Conservation (phyloP, 2,797 vertebrate genomes). For the Gymnothorax javanicus region DNA sequence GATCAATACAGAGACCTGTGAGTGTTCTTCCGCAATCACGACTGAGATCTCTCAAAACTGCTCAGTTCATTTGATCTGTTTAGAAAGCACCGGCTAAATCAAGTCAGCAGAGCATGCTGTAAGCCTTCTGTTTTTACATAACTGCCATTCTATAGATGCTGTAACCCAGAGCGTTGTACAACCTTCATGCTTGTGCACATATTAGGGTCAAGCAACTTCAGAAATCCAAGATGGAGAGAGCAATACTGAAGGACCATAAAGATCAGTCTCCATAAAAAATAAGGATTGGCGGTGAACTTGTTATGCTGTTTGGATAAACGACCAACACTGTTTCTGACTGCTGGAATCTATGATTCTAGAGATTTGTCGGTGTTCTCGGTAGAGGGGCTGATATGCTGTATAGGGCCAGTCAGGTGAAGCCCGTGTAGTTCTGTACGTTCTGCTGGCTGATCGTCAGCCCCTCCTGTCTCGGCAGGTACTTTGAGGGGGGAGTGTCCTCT, state of each 20-base stretch:
- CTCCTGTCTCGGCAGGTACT: conserved; percentile 78
- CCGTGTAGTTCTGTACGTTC: background rate
- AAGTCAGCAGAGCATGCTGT: no score
- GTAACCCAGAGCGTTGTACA: background rate
- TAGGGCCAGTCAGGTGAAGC: background rate
- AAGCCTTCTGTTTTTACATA: background rate
- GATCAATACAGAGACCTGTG: conserved; percentile 93
- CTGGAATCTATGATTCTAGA: background rate
- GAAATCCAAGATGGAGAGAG: background rate
- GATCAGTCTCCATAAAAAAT: background rate
- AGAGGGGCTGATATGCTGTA: background rate
- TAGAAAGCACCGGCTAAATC: no score
- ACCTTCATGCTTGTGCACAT: background rate
- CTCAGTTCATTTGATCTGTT: background rate
- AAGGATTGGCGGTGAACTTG: background rate
- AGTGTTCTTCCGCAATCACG: background rate
- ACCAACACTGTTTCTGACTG: background rate
- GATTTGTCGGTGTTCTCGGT: background rate
- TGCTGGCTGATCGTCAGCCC: background rate
- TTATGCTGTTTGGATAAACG: background rate
- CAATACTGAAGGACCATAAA: background rate
- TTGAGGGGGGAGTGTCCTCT: conserved; percentile 96
- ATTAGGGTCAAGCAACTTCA: background rate
- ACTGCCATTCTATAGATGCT: background rate
- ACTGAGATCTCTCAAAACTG: no score